Percentiles rank a stretch among this genome's conserved stretches.
phyloP scores from a whole-genome alignment of 2,797 vertebrate species.

The Onychomys leucogaster region DNA sequence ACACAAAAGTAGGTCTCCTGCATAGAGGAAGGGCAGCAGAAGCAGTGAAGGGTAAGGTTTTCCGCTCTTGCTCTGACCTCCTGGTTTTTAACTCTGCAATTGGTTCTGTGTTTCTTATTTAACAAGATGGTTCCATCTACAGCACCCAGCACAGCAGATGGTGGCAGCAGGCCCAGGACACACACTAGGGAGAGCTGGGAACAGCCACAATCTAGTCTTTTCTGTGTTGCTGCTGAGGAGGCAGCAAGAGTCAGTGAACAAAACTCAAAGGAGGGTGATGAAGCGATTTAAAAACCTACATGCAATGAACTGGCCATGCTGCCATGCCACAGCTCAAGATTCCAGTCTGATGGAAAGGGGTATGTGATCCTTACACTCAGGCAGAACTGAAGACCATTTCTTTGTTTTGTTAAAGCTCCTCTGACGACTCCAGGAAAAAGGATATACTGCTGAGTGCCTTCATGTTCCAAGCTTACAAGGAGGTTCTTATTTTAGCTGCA shows the following conservation, averaged over 20 bases:
- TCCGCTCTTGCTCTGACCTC: no score
- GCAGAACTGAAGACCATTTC: slow-evolving; percentile 96
- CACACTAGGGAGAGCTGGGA: neutral
- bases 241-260: slow-evolving; percentile 91
- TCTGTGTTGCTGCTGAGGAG: neutral
- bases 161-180: slow-evolving; percentile 95
- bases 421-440: neutral
- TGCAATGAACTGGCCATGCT: slow-evolving; percentile 96
- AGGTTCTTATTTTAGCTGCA: slow-evolving; percentile 95
- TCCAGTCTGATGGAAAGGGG: slow-evolving; percentile 96
- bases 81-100: no score
- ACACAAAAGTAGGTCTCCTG: no score
- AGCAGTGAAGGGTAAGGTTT: no score
- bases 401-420: slow-evolving; percentile 91
- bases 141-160: slow-evolving; percentile 60
- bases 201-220: neutral
- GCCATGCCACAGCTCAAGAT: slow-evolving; percentile 96
- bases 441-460: neutral
- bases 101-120: no score
- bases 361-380: slow-evolving; percentile 97
- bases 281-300: slow-evolving; percentile 92
- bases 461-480: slow-evolving; percentile 78
- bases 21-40: no score
- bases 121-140: no score
- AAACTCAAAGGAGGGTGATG: slow-evolving; percentile 74